phyloP scores from a whole-genome alignment of 1,140 invertebrate genomes.

The Popillia japonica region DNA sequence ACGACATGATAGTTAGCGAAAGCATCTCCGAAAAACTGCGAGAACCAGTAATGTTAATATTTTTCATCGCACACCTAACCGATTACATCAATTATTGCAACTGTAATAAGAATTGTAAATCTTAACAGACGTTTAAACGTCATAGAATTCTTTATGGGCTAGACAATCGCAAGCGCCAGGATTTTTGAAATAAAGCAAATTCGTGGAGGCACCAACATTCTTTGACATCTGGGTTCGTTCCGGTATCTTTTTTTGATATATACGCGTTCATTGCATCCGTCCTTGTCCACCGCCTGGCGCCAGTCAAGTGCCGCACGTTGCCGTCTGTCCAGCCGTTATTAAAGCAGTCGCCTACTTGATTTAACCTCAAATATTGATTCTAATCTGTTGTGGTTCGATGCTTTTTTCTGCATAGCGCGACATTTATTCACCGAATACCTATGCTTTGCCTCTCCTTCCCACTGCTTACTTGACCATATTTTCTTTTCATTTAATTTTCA shows the following conservation, averaged over 20 bases:
- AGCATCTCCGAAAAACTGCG: background rate
- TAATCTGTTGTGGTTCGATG: constrained; percentile 35
- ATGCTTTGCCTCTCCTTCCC: background rate
- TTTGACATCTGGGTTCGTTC: constrained; percentile 22
- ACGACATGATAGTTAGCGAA: background rate
- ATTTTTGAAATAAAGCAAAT: constrained; percentile 8
- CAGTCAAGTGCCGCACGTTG: constrained; percentile 40
- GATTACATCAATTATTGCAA: background rate
- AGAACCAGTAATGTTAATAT: background rate
- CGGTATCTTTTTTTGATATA: background rate
- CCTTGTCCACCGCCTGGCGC: constrained; percentile 37
- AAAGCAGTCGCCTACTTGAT: constrained; percentile 37
- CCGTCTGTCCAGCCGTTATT: constrained; percentile 34
- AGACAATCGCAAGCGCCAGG: background rate
- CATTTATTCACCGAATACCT: constrained; percentile 23
- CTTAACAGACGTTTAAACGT: background rate
- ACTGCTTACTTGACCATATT: background rate
- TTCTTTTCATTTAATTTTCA: background rate
- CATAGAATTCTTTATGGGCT: background rate
- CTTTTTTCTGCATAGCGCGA: constrained; percentile 17
- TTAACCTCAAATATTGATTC: constrained; percentile 44
- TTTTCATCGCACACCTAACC: background rate
- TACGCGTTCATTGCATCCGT: background rate
- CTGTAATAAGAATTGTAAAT: background rate
- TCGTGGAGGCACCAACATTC: background rate